Conservation (phyloP, 2,888 invertebrate genomes). For the Tinea trinotella region DNA sequence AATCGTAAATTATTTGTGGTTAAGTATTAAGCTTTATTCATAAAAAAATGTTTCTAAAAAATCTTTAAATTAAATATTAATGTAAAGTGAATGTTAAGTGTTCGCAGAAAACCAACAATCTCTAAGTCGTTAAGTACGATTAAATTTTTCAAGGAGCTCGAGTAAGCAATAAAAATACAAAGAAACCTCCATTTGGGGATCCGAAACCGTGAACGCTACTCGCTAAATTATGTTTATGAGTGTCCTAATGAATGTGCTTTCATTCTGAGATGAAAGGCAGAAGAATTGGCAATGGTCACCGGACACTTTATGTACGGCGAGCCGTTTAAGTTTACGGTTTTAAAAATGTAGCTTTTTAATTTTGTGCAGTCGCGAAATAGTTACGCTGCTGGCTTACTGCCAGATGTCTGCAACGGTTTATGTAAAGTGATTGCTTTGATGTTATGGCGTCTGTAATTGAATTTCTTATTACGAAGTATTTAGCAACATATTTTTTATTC, state of each 20-base stretch:
- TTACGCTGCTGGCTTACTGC: slow-evolving; percentile 20
- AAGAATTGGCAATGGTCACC: slow-evolving; percentile 20
- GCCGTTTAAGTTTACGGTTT: slow-evolving; percentile 20
- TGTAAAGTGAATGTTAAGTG: neutral
- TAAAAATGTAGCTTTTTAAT: slow-evolving; percentile 20
- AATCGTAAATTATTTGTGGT: too few species aligned
- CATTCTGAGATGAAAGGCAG: slow-evolving; percentile 20
- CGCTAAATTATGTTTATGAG: slow-evolving; percentile 19
- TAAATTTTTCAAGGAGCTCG: slow-evolving; percentile 7
- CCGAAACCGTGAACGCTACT: slow-evolving; percentile 15
- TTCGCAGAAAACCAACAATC: neutral
- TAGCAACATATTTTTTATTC: too few species aligned
- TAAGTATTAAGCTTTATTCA: too few species aligned
- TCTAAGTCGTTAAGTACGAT: slow-evolving; percentile 13
- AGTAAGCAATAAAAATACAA: slow-evolving; percentile 15
- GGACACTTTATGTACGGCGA: slow-evolving; percentile 17
- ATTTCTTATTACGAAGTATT: slow-evolving; percentile 9
- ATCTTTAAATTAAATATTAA: neutral
- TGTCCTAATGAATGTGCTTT: slow-evolving; percentile 22
- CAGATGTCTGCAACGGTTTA: slow-evolving; percentile 21
- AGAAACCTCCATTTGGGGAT: slow-evolving; percentile 5
- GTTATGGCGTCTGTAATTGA: slow-evolving; percentile 15
- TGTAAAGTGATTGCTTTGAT: slow-evolving; percentile 16
- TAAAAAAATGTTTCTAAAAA: too few species aligned
- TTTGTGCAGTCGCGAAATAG: slow-evolving; percentile 19